A percentile compares a stretch with the other conserved stretches of the same genome.
Evolutionary conservation across 2,797 vertebrate genomes (phyloP).

Genomic region (Enteromius radiatus): DNA sequence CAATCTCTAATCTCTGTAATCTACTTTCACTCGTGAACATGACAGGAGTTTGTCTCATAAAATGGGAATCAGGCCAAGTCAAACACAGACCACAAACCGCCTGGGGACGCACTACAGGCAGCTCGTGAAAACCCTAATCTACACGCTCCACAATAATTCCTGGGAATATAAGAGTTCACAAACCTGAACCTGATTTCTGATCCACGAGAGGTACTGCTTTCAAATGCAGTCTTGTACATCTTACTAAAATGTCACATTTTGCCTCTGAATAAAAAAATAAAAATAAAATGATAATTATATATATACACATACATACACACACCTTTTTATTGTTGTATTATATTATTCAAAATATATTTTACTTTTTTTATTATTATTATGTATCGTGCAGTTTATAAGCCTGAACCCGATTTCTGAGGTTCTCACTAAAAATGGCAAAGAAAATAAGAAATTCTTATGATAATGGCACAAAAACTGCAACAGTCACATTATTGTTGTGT

Average conservation of each 20-base stretch:
- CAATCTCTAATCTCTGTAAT: slow-evolving; percentile 56
- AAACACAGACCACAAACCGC: slow-evolving; percentile 1
- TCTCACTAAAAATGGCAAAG: background rate
- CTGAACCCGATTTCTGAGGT: background rate
- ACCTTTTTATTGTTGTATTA: too few relatives aligned
- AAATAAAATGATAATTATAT: too few relatives aligned
- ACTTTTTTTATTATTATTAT: too few relatives aligned
- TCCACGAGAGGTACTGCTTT: background rate
- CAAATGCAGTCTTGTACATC: background rate
- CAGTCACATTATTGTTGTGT: too few relatives aligned
- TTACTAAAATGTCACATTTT: background rate
- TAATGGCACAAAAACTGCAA: background rate
- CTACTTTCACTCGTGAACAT: slow-evolving; percentile 37
- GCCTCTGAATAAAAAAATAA: background rate
- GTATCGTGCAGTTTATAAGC: background rate
- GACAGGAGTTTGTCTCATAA: slow-evolving; percentile 36
- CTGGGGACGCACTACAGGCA: background rate
- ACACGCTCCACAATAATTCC: background rate
- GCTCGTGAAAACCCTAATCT: background rate
- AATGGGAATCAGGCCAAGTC: slow-evolving; percentile 33
- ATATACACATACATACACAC: too few relatives aligned
- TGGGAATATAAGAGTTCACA: background rate
- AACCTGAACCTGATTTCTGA: slow-evolving; percentile 1
- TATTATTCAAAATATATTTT: too few relatives aligned
- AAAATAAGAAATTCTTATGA: too few relatives aligned